A percentile compares a stretch with the other conserved stretches of the same genome.
phyloP scores from a whole-genome alignment of 2,888 invertebrate species.

The Clepsis dumicolana region DNA sequence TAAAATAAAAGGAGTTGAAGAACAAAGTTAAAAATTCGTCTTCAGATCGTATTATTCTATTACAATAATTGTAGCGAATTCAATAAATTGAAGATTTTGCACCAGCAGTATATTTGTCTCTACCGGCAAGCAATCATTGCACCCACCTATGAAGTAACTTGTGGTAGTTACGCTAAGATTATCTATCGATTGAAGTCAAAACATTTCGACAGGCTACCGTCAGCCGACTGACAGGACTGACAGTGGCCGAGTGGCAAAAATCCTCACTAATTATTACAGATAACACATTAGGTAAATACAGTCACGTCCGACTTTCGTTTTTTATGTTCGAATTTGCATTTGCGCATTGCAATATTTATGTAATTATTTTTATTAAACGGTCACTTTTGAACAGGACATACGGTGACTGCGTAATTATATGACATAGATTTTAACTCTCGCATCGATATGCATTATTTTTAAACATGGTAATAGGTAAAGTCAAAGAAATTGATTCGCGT shows the following conservation, averaged over 20 bases:
- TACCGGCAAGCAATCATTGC: neutral
- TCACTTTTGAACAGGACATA: conserved; percentile 38
- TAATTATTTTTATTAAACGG: conserved; percentile 41
- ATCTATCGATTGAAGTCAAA: conserved; percentile 56
- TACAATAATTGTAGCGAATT: too few species aligned
- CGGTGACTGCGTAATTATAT: conserved; percentile 28
- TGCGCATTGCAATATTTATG: conserved; percentile 43
- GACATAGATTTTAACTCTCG: conserved; percentile 27
- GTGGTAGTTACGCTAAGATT: conserved; percentile 48
- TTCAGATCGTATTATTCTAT: too few species aligned
- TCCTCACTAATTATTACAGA: conserved; percentile 75
- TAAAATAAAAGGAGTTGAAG: too few species aligned
- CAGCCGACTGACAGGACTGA: conserved; percentile 57
- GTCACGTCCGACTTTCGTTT: conserved; percentile 75
- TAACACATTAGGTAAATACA: conserved; percentile 55
- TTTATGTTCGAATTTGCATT: conserved; percentile 66
- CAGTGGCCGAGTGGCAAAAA: conserved; percentile 62
- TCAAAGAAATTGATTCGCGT: too few species aligned
- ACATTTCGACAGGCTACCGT: conserved; percentile 67
- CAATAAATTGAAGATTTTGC: too few species aligned
- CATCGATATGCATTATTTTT: neutral
- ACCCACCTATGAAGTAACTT: conserved; percentile 35
- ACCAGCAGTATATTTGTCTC: neutral
- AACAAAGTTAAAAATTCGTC: too few species aligned
- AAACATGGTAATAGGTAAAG: too few species aligned